These are phyloP conservation scores for Trimorus sp. DNA, from an alignment of 2,888 invertebrate genomes.

Conservation along the genomic window DNA sequence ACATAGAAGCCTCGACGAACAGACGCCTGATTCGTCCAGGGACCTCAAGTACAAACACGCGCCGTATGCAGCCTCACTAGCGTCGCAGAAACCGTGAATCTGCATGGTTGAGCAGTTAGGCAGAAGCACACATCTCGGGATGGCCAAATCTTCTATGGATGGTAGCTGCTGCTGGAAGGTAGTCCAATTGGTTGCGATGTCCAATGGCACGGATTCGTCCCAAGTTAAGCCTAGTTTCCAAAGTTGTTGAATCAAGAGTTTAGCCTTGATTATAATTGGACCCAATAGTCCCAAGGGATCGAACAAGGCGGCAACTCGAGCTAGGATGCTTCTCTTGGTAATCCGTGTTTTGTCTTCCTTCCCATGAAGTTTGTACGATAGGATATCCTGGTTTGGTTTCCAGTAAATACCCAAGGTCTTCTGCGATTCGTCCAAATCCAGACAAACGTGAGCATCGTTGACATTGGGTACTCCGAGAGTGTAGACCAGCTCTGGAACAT, in stretches of 20 bases:
- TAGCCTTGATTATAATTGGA: constrained; percentile 44
- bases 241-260: constrained; percentile 44
- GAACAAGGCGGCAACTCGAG: constrained; percentile 54
- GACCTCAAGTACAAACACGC: constrained; percentile 10
- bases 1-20: not conserved
- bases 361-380: constrained; percentile 7
- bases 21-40: not conserved
- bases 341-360: not conserved
- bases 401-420: constrained; percentile 53
- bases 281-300: constrained; percentile 56
- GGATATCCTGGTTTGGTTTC: constrained; percentile 30
- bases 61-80: constrained; percentile 9
- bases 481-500: constrained; percentile 6
- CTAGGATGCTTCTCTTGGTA: constrained; percentile 50
- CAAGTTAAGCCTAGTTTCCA: constrained; percentile 33
- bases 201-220: constrained; percentile 28
- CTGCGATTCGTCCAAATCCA: constrained; percentile 14
- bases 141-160: not conserved
- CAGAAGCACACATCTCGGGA: not conserved
- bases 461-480: not conserved
- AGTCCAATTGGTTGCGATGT: constrained; percentile 1
- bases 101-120: not conserved
- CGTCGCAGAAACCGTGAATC: constrained; percentile 21
- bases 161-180: not conserved
- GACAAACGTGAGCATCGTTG: constrained; percentile 9